Evolutionary conservation across 2,888 invertebrate genomes (phyloP), one percentile per base, ranked within the genome.

Genomic region (Thereva nobilitata): DNA sequence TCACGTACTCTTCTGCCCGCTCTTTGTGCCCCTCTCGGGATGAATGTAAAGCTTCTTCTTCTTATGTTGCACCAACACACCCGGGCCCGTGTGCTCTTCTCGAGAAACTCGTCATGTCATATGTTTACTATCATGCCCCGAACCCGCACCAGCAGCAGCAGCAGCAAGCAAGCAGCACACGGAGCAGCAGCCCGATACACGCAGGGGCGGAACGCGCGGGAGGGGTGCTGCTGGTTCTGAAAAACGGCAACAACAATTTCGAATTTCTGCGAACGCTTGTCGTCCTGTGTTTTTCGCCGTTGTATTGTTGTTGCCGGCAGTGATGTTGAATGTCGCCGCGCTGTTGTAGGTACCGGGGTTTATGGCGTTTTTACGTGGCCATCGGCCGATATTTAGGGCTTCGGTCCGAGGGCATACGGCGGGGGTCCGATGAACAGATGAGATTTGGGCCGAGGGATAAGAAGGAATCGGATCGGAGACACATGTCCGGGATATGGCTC

Each of bases 1-100:
- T 59, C 57, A 35, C 57, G 57, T 57, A 47, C 57, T 47, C 47
- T 59, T 47, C 38, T 47, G 45, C 57, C 57, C 41, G 57, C 57
- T 59, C 57, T 59, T 59, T 7, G 47, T 37, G n/a, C 5, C 47
- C 10, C 5, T 12, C 47, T 10, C 23, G 23, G 23, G 23, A 23
- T 23, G 23, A 23, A 23, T 23, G 23, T 23, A 23, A 23, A 23
- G 23, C 23, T 23, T 23, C 23, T 23, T 23, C 23, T 23, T 23
- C 23, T 23, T 23, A 23, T 23, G 23, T 23, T 23, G 23, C 23
- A 23, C 23, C 23, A 23, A 23, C 23, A 23, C 23, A 23, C 23
- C 23, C 23, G 23, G 23, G 23, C 23, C 23, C 23, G 23, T 23
- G 23, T 47, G 38, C 45, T 34, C 50, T 23, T 10, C 23, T 23